These are phyloP conservation scores for Laticauda colubrina DNA, from an alignment of 2,113 vertebrate species.

Conservation along the genomic window DNA sequence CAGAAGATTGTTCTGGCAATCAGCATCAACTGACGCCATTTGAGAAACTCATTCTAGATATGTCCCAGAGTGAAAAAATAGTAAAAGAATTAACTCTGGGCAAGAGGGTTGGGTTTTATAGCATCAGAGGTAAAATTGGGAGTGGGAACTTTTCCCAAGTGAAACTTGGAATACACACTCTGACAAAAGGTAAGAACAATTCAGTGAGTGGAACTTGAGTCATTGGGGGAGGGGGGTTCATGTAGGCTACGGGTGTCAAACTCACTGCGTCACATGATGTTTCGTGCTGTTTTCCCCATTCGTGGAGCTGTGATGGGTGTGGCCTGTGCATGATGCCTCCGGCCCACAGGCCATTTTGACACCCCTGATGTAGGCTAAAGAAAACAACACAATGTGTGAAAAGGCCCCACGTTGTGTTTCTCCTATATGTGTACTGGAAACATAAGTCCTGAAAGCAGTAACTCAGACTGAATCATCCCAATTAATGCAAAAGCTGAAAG, in stretches of 20 bases:
- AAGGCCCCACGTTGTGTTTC: neutral
- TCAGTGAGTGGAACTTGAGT: neutral
- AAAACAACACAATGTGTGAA: neutral
- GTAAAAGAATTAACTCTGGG: slow-evolving; percentile 90
- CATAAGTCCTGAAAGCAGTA: neutral
- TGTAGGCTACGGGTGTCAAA: too few relatives aligned
- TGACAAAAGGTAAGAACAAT: slow-evolving; percentile 86
- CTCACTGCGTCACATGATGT: too few relatives aligned
- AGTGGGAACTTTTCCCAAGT: slow-evolving; percentile 98
- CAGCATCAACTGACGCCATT: slow-evolving; percentile 82
- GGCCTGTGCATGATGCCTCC: too few relatives aligned
- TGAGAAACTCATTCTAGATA: slow-evolving; percentile 88
- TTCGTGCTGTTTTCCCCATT: too few relatives aligned
- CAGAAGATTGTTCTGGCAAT: slow-evolving; percentile 72
- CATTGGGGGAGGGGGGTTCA: neutral
- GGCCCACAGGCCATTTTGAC: too few relatives aligned
- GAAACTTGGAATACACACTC: slow-evolving; percentile 91
- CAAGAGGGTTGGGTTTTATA: slow-evolving; percentile 94
- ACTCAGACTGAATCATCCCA: neutral
- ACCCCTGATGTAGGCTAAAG: neutral
- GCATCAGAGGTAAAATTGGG: slow-evolving; percentile 92
- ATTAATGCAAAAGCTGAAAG: neutral
- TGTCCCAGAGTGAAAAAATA: slow-evolving; percentile 92
- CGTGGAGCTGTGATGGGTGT: too few relatives aligned
- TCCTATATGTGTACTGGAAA: neutral